phyloP scores from a whole-genome alignment of 2,888 invertebrate genomes.

The Vanessa cardui region DNA sequence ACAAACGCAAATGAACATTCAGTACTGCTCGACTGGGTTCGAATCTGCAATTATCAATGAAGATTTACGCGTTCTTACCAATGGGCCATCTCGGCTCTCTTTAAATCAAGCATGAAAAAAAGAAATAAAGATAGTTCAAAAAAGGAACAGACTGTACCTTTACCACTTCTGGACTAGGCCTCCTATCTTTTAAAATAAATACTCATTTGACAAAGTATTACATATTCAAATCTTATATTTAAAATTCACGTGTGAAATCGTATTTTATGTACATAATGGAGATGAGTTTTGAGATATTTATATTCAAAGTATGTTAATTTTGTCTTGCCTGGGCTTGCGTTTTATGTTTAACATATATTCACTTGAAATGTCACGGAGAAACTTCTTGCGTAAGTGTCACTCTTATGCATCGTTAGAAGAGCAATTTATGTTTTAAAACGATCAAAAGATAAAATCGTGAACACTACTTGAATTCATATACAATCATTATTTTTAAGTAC shows the following conservation, averaged over 20 bases:
- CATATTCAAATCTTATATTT: not conserved
- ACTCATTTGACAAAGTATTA: too few relatives aligned
- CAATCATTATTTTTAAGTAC: not conserved
- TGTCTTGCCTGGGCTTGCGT: slow-evolving; percentile 8
- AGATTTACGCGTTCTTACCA: too few relatives aligned
- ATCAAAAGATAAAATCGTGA: not conserved
- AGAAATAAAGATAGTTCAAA: too few relatives aligned
- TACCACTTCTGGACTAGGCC: not conserved
- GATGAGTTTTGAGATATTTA: slow-evolving; percentile 20
- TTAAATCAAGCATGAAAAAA: too few relatives aligned
- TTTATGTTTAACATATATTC: slow-evolving; percentile 24
- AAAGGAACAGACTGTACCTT: too few relatives aligned
- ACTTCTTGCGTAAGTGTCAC: slow-evolving; percentile 12
- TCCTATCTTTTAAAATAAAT: not conserved
- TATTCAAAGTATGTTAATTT: slow-evolving; percentile 27
- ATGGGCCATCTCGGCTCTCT: too few relatives aligned
- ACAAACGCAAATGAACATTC: too few relatives aligned
- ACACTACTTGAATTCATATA: not conserved
- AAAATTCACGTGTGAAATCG: slow-evolving; percentile 19
- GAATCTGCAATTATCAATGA: too few relatives aligned
- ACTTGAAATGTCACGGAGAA: slow-evolving; percentile 26
- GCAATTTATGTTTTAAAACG: slow-evolving; percentile 14
- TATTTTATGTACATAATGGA: slow-evolving; percentile 15
- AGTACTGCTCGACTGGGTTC: too few relatives aligned
- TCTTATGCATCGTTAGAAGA: slow-evolving; percentile 8